Percentiles rank a stretch among this genome's conserved stretches.
phyloP scores from a whole-genome alignment of 2,113 vertebrate genomes.

The Colaptes auratus region DNA sequence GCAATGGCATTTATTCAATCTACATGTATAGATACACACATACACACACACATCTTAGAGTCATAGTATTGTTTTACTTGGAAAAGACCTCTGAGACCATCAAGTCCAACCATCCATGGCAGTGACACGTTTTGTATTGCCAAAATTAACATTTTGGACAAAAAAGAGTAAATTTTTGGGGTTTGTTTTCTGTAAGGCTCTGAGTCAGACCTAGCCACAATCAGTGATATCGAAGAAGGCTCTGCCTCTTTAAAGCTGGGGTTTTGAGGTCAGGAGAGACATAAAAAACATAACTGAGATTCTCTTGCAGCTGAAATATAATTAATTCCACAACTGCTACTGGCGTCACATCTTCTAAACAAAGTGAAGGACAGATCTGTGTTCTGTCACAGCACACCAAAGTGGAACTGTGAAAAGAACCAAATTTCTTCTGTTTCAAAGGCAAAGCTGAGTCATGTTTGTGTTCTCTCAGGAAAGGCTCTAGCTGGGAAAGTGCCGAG shows the following conservation, averaged over 20 bases:
- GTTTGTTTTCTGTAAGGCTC: background rate
- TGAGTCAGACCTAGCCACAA: background rate
- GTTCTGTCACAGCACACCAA: background rate
- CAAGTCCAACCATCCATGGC: background rate
- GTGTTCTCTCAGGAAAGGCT: background rate
- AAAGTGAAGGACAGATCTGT: conserved; percentile 8
- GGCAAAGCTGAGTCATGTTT: conserved; percentile 48
- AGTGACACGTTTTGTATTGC: background rate
- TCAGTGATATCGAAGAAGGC: background rate
- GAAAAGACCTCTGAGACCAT: no score
- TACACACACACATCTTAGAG: background rate
- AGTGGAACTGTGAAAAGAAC: background rate
- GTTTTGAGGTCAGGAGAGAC: background rate
- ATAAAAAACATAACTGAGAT: conserved; percentile 11
- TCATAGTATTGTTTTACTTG: no score
- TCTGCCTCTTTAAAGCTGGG: background rate
- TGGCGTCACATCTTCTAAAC: conserved; percentile 12
- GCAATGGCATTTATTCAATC: background rate
- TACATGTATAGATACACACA: background rate
- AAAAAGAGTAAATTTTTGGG: background rate
- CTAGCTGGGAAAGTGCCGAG: background rate
- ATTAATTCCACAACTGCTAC: conserved; percentile 25
- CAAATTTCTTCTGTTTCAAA: conserved; percentile 22
- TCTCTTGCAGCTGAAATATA: conserved; percentile 17
- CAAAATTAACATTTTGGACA: background rate